Evolutionary conservation across 2,113 vertebrate genomes (phyloP), one percentile per base, ranked within the genome.

Genomic region (Megaceryle maxima): DNA sequence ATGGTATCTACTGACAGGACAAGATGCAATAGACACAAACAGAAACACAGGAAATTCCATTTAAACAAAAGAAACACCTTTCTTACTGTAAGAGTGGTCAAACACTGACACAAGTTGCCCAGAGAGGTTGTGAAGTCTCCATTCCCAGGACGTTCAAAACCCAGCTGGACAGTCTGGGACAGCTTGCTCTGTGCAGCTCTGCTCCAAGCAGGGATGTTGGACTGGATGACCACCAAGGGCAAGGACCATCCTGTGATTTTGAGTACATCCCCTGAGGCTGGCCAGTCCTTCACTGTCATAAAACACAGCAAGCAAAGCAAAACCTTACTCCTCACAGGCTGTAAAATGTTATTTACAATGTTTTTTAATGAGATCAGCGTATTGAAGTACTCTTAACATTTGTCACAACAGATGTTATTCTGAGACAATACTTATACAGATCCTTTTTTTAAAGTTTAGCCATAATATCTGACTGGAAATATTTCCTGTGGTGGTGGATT

Each of bases 391-490:
- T 63, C 46, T 59, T 73, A 77, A 60, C 33, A 73, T 35, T 82
- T 73, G 28, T 84, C 87, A 67, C 44, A 84, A 50, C 37, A 83
- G 50, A 41, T 73, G 77, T 69, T 95, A 75, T 94, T 88, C 24
- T 77, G 87, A 78, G 80, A 33, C 59, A 91, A 44, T 53, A 50
- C 29, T 87, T 86, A 78, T 5, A 57, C 18, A 0, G 50, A 39
- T 68, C 22, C n/a, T 89, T 83, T 93, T 73, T 84, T 85, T 53
- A 77, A 83, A 83, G 16, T 83, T 93, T 81, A 95, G 76, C 16
- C 21, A 70, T 66, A 79, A 83, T 83, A 82, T 92, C 88, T 89
- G 19, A 88, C 59, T 94, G 60, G n/a, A 62, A 55, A 41, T 87
- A 64, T 84, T 91, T 73, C 51, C 95, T 74, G 56, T 1, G 1